phyloP scores from a whole-genome alignment of 2,113 vertebrate species.

The Elanoides forficatus region DNA sequence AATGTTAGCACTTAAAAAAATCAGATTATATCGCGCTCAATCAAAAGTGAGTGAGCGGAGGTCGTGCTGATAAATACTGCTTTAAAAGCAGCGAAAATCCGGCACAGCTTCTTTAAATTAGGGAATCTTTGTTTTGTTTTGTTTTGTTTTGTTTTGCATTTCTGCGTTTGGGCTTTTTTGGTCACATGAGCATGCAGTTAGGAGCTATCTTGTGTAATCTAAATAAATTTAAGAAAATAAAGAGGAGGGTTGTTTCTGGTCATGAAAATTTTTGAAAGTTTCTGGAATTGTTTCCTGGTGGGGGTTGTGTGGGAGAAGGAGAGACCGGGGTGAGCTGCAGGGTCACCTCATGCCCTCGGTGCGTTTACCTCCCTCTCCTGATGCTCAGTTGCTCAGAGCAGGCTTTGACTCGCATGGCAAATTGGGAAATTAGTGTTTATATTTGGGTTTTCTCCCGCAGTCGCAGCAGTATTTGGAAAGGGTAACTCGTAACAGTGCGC shows the following conservation, averaged over 20 bases:
- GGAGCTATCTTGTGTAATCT: conserved; percentile 8
- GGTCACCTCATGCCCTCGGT: not conserved
- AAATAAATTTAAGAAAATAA: conserved; percentile 8
- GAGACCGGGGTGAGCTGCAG: accelerated
- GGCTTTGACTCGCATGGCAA: not conserved
- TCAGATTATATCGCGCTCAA: not conserved
- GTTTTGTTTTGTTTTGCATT: not conserved
- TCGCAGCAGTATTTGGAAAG: not conserved
- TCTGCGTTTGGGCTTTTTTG: not conserved
- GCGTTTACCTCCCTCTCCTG: not conserved
- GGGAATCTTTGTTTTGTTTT: not conserved
- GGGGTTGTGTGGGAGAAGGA: not conserved
- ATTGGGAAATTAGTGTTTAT: not conserved
- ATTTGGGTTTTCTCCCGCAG: not conserved
- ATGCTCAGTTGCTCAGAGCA: not conserved
- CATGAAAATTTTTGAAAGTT: not conserved
- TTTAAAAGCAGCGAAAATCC: not conserved
- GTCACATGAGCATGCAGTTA: not conserved
- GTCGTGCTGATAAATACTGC: not conserved
- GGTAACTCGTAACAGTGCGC: not conserved
- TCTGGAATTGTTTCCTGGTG: not conserved
- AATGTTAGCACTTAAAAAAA: conserved; percentile 2
- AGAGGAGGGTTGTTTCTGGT: not conserved
- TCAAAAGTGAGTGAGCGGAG: not conserved
- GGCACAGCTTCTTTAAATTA: conserved; percentile 19